These are phyloP conservation scores for Miniopterus natalensis DNA, from an alignment of 2,113 vertebrate species.

Conservation along the genomic window DNA sequence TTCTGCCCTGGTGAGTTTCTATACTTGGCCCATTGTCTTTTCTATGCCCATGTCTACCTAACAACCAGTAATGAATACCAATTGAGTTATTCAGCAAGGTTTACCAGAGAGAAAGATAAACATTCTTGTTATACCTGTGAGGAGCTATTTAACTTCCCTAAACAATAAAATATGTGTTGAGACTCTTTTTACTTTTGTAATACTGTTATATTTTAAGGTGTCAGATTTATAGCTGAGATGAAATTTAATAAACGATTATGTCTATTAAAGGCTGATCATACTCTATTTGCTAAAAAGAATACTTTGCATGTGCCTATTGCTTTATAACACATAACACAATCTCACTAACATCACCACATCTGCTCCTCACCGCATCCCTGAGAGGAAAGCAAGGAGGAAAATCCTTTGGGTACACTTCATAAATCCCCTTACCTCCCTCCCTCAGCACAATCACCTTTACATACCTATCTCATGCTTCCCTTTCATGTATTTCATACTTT, in stretches of 20 bases:
- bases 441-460: background rate
- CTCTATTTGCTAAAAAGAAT: slow-evolving; percentile 29
- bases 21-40: too few species aligned
- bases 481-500: slow-evolving; percentile 25
- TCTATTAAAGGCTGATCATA: background rate
- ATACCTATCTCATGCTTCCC: background rate
- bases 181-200: background rate
- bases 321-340: background rate
- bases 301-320: background rate
- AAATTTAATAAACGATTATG: background rate
- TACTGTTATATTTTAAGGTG: background rate
- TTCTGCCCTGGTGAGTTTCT: too few species aligned
- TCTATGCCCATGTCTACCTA: too few species aligned
- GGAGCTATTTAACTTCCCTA: background rate
- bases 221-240: background rate
- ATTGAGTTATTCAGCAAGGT: background rate
- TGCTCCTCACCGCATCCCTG: background rate
- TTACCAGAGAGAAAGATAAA: slow-evolving; percentile 1
- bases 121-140: background rate
- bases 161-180: background rate
- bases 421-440: background rate
- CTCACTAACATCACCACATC: background rate
- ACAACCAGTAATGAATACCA: background rate
- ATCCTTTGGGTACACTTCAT: background rate
- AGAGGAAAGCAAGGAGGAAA: background rate